These are phyloP conservation scores for Phocoena phocoena DNA, from an alignment of 2,113 vertebrate genomes.

Conservation along the genomic window DNA sequence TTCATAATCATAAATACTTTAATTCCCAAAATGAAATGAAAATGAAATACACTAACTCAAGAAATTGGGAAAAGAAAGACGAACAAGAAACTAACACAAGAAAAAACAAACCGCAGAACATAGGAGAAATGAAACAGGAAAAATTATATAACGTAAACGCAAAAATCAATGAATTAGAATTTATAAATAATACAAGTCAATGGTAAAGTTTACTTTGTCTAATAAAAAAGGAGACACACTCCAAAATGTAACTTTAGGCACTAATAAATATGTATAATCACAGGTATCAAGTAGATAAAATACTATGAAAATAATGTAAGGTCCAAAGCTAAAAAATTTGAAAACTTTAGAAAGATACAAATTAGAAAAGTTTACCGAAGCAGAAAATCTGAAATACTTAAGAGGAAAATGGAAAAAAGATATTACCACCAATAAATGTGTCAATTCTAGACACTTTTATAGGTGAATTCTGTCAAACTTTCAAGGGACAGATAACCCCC, in stretches of 20 bases:
- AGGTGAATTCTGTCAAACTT: not conserved
- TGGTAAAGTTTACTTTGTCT: not conserved
- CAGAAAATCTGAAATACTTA: constrained; percentile 20
- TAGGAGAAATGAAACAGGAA: not conserved
- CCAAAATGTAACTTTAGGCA: not conserved
- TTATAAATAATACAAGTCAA: constrained; percentile 2
- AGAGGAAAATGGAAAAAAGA: not conserved
- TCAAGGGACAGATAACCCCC: not conserved
- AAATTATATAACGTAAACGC: not conserved
- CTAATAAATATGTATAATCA: not conserved
- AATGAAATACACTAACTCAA: not conserved
- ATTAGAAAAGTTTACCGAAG: not conserved
- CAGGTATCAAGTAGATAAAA: not conserved
- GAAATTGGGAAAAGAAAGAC: not conserved
- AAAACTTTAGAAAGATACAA: not conserved
- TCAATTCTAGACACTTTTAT: not conserved
- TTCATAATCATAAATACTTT: not conserved
- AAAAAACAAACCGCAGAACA: not conserved
- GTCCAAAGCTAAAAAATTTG: not conserved
- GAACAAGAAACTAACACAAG: not conserved
- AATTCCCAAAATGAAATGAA: not conserved
- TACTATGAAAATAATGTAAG: not conserved
- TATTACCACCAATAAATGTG: not conserved
- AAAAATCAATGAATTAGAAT: not conserved
- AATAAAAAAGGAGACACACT: not conserved